Percentiles rank a stretch among this genome's conserved stretches.
phyloP scores from a whole-genome alignment of 2,888 invertebrate genomes.

The Noctuana brunneofusca region DNA sequence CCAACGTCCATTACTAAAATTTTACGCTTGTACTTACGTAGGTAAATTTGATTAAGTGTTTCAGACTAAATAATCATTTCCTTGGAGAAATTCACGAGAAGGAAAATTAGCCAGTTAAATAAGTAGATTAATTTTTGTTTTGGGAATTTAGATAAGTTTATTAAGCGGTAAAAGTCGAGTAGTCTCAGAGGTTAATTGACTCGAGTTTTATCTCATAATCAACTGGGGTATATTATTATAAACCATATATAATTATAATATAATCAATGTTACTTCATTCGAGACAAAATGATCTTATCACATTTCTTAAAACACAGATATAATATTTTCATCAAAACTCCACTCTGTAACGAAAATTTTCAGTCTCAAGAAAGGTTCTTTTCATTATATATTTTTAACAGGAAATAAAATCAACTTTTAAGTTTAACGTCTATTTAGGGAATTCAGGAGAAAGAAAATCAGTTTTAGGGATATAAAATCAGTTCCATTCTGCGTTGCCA shows the following conservation, averaged over 20 bases:
- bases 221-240: too few species aligned
- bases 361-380: background rate
- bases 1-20: conserved; percentile 9
- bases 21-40: conserved; percentile 12
- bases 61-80: conserved; percentile 16
- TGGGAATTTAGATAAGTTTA: background rate
- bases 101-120: background rate
- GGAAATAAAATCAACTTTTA: conserved; percentile 9
- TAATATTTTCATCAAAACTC: background rate
- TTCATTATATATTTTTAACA: conserved; percentile 4
- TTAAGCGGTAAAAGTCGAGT: background rate
- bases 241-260: background rate
- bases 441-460: conserved; percentile 2
- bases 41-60: conserved; percentile 27
- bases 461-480: conserved; percentile 15
- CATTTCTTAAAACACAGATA: background rate
- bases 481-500: conserved; percentile 12
- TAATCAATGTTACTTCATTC: too few species aligned
- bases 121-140: background rate
- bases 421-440: background rate
- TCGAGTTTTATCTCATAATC: too few species aligned
- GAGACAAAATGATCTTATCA: too few species aligned
- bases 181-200: background rate
- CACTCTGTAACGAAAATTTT: background rate
- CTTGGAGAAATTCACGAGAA: background rate